Percentiles rank a stretch among this genome's conserved stretches.
These are phyloP conservation scores for Campopleginae sp. DNA, from an alignment of 2,888 invertebrate species.

Conservation along the genomic window DNA sequence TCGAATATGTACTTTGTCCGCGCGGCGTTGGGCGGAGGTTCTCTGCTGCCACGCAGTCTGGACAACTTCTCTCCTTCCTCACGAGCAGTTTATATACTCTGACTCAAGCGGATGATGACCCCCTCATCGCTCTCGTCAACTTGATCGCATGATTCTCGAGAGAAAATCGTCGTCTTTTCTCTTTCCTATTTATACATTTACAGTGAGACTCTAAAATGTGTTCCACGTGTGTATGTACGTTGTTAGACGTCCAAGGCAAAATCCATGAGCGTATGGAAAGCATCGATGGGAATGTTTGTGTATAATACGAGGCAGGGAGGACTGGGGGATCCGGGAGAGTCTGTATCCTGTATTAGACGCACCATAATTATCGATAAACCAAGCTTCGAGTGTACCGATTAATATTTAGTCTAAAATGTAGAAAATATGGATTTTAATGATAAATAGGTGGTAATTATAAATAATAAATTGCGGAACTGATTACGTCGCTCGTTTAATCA, in stretches of 20 bases:
- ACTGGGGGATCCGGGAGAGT: slow-evolving; percentile 52
- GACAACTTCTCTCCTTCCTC: slow-evolving; percentile 62
- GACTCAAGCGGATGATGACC: slow-evolving; percentile 38
- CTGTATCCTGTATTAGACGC: slow-evolving; percentile 59
- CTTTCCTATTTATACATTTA: slow-evolving; percentile 21
- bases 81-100: slow-evolving; percentile 27
- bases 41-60: slow-evolving; percentile 69
- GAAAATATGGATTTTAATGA: background rate
- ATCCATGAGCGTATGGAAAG: background rate
- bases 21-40: slow-evolving; percentile 40
- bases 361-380: slow-evolving; percentile 63
- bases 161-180: slow-evolving; percentile 65
- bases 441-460: background rate
- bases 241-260: background rate
- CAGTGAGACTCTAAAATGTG: slow-evolving; percentile 20
- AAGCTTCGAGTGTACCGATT: slow-evolving; percentile 39
- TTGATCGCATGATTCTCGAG: slow-evolving; percentile 7
- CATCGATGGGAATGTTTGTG: background rate
- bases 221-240: background rate
- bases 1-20: slow-evolving; percentile 20
- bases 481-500: background rate
- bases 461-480: background rate
- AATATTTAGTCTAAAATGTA: slow-evolving; percentile 5
- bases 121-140: slow-evolving; percentile 31
- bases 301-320: slow-evolving; percentile 7